Evolutionary conservation across 2,113 vertebrate genomes (phyloP).

Genomic region (Callipepla californica): DNA sequence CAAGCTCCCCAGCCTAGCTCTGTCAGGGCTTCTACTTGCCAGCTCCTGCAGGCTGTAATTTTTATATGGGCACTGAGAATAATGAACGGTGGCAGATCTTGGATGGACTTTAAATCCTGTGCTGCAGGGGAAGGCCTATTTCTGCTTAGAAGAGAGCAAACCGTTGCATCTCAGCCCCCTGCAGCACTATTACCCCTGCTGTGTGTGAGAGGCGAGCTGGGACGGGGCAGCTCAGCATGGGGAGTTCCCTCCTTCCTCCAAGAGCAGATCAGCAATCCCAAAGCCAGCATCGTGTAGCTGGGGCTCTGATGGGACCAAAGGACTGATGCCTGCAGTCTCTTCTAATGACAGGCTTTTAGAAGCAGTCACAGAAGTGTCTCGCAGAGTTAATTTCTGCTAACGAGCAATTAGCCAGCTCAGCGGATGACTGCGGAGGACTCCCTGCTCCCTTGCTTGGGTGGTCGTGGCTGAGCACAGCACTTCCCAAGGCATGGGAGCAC

Average conservation of each 20-base stretch:
- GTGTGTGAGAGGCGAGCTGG: rapidly evolving
- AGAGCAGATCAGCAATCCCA: background rate
- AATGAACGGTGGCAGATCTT: background rate
- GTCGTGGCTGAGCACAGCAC: background rate
- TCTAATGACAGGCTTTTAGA: background rate
- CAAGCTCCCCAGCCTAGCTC: background rate
- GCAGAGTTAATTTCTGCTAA: slow-evolving; percentile 34
- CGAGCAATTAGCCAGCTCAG: slow-evolving; percentile 36
- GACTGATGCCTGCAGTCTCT: background rate
- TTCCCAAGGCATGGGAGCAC: background rate
- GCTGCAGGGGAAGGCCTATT: background rate
- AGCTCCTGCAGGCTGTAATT: background rate
- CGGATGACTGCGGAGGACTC: background rate
- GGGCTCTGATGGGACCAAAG: background rate
- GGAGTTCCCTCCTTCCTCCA: background rate
- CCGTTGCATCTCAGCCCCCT: background rate
- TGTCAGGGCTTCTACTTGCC: background rate
- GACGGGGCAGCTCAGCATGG: rapidly evolving
- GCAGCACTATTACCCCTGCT: background rate
- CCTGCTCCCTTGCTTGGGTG: background rate
- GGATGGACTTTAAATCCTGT: background rate
- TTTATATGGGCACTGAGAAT: background rate
- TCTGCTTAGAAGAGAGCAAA: rapidly evolving
- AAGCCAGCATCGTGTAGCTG: background rate
- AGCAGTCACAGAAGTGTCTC: slow-evolving; percentile 34